phyloP scores from a whole-genome alignment of 2,113 vertebrate species.

The Prunella fulvescens region DNA sequence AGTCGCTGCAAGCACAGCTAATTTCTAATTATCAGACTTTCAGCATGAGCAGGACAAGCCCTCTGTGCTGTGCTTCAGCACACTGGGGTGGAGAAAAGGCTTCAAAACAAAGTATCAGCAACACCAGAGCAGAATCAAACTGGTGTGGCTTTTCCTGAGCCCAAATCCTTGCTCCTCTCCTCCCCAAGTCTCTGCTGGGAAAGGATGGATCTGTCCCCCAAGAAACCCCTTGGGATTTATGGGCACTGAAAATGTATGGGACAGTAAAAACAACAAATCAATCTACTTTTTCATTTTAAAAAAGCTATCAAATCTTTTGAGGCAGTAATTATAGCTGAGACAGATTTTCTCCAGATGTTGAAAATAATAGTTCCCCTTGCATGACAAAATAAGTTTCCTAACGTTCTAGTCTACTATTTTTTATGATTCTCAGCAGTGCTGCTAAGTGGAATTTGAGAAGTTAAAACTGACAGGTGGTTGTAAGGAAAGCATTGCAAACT shows the following conservation, averaged over 20 bases:
- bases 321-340: background rate
- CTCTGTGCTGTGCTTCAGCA: background rate
- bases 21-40: conserved; percentile 36
- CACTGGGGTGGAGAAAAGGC: background rate
- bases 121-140: background rate
- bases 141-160: background rate
- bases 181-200: background rate
- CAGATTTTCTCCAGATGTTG: background rate
- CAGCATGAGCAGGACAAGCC: background rate
- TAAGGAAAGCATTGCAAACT: background rate
- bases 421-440: background rate
- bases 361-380: background rate
- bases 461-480: background rate
- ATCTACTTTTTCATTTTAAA: background rate
- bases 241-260: background rate
- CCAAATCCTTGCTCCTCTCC: rapidly evolving
- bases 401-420: background rate
- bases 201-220: background rate
- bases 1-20: conserved; percentile 37
- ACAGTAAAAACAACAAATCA: background rate
- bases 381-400: background rate
- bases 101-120: background rate
- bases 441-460: background rate
- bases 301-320: background rate
- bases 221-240: background rate